phyloP scores from a whole-genome alignment of 1,140 invertebrate genomes.

The Heliconius hewitsoni region DNA sequence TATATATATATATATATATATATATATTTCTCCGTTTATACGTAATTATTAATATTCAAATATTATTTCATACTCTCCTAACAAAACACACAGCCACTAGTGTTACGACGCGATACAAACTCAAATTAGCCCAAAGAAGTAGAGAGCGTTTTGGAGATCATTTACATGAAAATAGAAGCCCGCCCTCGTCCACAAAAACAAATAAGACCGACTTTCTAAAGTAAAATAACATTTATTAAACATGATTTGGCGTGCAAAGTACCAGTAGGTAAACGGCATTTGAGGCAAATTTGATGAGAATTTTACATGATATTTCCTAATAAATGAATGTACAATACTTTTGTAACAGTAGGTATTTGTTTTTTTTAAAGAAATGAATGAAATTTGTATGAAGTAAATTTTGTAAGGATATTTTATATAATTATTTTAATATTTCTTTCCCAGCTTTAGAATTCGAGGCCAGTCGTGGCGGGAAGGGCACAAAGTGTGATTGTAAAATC shows the following conservation, averaged over 20 bases:
- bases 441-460: no score
- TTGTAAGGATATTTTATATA: no score
- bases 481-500: no score
- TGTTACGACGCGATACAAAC: slow-evolving; percentile 46
- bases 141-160: slow-evolving; percentile 40
- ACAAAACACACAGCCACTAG: slow-evolving; percentile 43
- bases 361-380: not conserved
- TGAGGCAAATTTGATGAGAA: not conserved
- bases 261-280: not conserved
- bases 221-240: slow-evolving; percentile 10
- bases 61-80: not conserved
- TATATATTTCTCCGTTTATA: no score
- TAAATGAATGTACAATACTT: not conserved
- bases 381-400: no score
- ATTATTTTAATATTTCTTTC: no score
- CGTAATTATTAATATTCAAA: not conserved
- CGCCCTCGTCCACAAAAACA: slow-evolving; percentile 49
- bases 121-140: slow-evolving; percentile 45
- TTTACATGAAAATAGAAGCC: slow-evolving; percentile 69
- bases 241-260: not conserved
- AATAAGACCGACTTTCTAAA: slow-evolving; percentile 64
- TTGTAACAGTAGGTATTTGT: not conserved
- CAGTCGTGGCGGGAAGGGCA: no score
- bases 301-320: slow-evolving; percentile 7
- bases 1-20: no score